These are phyloP conservation scores for Dynastes maya DNA, from an alignment of 2,888 invertebrate species.

Conservation along the genomic window DNA sequence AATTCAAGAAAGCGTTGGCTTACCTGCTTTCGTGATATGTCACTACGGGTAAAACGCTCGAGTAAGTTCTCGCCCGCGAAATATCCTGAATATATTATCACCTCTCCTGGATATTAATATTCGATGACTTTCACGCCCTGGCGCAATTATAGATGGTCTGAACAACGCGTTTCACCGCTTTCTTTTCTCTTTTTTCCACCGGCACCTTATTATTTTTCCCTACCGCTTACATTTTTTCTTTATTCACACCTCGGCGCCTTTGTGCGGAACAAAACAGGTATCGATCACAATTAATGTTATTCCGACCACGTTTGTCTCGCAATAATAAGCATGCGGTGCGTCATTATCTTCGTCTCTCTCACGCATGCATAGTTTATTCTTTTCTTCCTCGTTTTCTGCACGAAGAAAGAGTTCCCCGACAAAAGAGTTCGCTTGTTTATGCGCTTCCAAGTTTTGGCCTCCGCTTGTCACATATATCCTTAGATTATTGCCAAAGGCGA, in stretches of 20 bases:
- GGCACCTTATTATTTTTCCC: not conserved
- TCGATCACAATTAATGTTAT: slow-evolving; percentile 51
- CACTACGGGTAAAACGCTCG: slow-evolving; percentile 24
- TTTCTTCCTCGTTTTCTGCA: not conserved
- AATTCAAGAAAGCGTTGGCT: slow-evolving; percentile 2
- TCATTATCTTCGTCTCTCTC: not conserved
- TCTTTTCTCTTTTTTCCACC: not conserved
- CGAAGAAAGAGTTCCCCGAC: slow-evolving; percentile 25
- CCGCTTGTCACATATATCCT: slow-evolving; percentile 44
- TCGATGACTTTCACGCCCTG: slow-evolving; percentile 49
- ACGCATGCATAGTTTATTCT: too few species aligned
- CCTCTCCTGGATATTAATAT: slow-evolving; percentile 53
- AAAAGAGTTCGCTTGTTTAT: slow-evolving; percentile 49
- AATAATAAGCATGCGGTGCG: slow-evolving; percentile 48
- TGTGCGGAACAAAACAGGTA: slow-evolving; percentile 39
- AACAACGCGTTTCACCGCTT: slow-evolving; percentile 8
- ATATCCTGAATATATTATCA: slow-evolving; percentile 55
- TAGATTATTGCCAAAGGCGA: slow-evolving; percentile 48
- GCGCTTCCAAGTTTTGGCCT: slow-evolving; percentile 38
- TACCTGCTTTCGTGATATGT: slow-evolving; percentile 29
- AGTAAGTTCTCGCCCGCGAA: slow-evolving; percentile 44
- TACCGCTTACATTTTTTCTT: not conserved
- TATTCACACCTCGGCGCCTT: slow-evolving; percentile 21
- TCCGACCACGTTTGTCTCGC: slow-evolving; percentile 51
- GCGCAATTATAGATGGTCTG: slow-evolving; percentile 51